Evolutionary conservation across 1,140 invertebrate genomes (phyloP).

Genomic region (Ceratoteleas bidentatus): DNA sequence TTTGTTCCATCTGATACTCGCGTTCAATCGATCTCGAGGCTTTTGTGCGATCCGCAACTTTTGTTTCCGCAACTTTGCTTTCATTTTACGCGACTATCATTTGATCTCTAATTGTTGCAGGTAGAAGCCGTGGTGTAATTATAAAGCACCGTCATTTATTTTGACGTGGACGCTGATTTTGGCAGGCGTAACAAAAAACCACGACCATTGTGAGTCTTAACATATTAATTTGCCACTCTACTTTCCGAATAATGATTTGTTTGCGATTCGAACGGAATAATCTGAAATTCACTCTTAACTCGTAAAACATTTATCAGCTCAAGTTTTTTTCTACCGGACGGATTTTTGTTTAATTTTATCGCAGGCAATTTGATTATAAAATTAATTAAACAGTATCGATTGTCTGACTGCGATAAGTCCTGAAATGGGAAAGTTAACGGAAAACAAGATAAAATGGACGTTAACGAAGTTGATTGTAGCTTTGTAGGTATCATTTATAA

Average conservation of each 20-base stretch:
- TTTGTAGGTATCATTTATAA: too few species aligned
- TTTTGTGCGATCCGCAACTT: slow-evolving; percentile 44
- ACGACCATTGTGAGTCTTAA: slow-evolving; percentile 9
- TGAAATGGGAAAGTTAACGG: too few species aligned
- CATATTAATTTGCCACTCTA: slow-evolving; percentile 18
- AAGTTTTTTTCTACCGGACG: too few species aligned
- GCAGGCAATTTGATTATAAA: too few species aligned
- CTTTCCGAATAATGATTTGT: slow-evolving; percentile 13
- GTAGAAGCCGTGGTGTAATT: slow-evolving; percentile 21
- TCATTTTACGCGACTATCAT: slow-evolving; percentile 30
- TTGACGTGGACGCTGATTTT: slow-evolving; percentile 22
- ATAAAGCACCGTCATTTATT: slow-evolving; percentile 23
- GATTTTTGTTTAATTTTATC: too few species aligned
- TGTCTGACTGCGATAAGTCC: too few species aligned
- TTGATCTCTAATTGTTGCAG: slow-evolving; percentile 37
- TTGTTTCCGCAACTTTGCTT: slow-evolving; percentile 42
- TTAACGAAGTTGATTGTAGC: background rate
- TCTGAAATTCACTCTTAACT: too few species aligned
- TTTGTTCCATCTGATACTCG: slow-evolving; percentile 50
- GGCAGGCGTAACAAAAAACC: slow-evolving; percentile 31
- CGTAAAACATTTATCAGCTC: too few species aligned
- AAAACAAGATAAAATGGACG: too few species aligned
- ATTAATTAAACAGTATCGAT: too few species aligned
- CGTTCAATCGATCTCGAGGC: slow-evolving; percentile 37
- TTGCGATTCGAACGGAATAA: background rate